Evolutionary conservation across 30 jellyfish, hydroid and myxozoan genomes (phyloP), one percentile per base, ranked within the genome.

Genomic region (Hydra vulgaris): DNA sequence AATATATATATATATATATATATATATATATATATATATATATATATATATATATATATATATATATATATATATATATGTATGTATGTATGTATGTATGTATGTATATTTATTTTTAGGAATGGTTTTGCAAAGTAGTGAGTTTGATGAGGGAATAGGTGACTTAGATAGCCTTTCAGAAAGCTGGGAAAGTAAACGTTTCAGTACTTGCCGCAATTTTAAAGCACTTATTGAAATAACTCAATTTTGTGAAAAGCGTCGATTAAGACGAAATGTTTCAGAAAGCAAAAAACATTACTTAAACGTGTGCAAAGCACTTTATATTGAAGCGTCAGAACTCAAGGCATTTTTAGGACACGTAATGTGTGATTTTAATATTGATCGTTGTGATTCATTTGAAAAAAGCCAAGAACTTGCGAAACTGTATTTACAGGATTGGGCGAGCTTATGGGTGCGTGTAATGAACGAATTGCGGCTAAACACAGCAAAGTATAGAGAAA

Each of bases 401-500:
- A 86, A 74, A 23, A 54, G 80, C 15, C 61, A 70, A 23, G 94
- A 71, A 22, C 82, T 82, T 82, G 95, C 96, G 68, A 83, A 83
- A 68, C 85, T 74, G 52, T 89, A 89, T 71, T 88, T 89, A n/a
- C 73, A 89, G 26, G 95, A 89, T 24, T 90, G 97, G 97, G 95
- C 97, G 17, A 78, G 86, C 16, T 72, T 90, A 20, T 90, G 97
- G 97, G 27, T 90, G 82, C 84, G 80, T 27, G 97, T 90, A 0
- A 90, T 90, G 97, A 86, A 86, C 22, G 97, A 90, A 74, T 27
- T 90, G 23, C 94, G 97, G 8, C 88, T 84, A 74, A 89, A 86
- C 8, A 72, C 95, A n/a, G 85, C 83, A 52, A 68, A 66, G 26
- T 21, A 52, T 67, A 54, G 72, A 7, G 84, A 70, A 23, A 70